Conservation (phyloP, 2,888 invertebrate genomes). For the Trilocha varians region DNA sequence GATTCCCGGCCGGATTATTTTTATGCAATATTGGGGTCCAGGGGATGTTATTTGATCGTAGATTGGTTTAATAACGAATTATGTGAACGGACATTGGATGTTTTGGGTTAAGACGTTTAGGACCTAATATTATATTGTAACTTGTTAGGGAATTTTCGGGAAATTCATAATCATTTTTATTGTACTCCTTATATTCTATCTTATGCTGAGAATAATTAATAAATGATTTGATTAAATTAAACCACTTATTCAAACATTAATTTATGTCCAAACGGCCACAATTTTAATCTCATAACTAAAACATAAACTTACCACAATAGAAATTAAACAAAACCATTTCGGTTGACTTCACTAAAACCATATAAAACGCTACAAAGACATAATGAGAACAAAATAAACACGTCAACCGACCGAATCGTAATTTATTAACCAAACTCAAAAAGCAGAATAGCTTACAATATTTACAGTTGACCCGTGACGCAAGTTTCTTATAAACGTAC, state of each 20-base stretch:
- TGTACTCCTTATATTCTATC: too few species aligned
- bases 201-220: too few species aligned
- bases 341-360: not conserved
- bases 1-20: conserved; percentile 44
- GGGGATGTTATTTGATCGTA: conserved; percentile 32
- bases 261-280: not conserved
- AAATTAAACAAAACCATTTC: not conserved
- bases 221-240: too few species aligned
- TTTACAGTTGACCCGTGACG: conserved; percentile 61
- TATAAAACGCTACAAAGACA: conserved; percentile 15
- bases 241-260: too few species aligned
- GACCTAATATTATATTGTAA: too few species aligned
- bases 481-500: conserved; percentile 45
- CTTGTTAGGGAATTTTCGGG: too few species aligned
- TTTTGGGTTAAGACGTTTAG: too few species aligned
- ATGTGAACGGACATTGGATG: not conserved
- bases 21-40: conserved; percentile 44
- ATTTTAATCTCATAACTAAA: not conserved
- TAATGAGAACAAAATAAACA: conserved; percentile 44
- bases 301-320: not conserved
- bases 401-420: conserved; percentile 40
- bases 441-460: conserved; percentile 55
- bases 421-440: conserved; percentile 57
- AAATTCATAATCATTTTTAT: too few species aligned
- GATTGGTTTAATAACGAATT: not conserved